These are phyloP conservation scores for Carterocephalus palaemon DNA, from an alignment of 2,888 invertebrate species.

Conservation along the genomic window DNA sequence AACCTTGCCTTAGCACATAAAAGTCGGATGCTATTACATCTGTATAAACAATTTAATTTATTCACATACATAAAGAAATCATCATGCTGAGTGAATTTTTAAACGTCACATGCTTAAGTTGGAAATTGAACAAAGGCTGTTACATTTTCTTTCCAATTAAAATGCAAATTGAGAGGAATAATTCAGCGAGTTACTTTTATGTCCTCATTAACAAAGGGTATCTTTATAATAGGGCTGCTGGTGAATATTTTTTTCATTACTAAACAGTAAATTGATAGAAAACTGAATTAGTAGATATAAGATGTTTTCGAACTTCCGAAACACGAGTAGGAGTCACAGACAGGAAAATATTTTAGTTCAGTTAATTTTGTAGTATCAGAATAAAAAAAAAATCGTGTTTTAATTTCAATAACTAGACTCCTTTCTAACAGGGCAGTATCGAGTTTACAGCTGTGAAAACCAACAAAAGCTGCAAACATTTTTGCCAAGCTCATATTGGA, in stretches of 20 bases:
- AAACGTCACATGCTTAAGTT: conserved; percentile 15
- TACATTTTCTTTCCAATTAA: conserved; percentile 59
- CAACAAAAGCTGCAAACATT: conserved; percentile 5
- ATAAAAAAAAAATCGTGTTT: too few relatives aligned
- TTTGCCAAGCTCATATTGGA: conserved; percentile 2
- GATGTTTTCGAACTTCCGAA: too few relatives aligned
- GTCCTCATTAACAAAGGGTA: conserved; percentile 47
- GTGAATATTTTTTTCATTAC: conserved; percentile 1
- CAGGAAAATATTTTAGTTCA: too few relatives aligned
- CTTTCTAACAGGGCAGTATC: too few relatives aligned
- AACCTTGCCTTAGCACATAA: too few relatives aligned
- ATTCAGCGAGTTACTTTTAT: conserved; percentile 58
- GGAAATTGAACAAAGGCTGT: conserved; percentile 28
- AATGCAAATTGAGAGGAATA: conserved; percentile 62
- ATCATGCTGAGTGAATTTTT: conserved; percentile 8
- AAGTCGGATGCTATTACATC: too few relatives aligned
- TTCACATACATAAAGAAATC: neutral
- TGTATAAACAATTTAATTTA: conserved; percentile 4
- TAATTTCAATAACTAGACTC: too few relatives aligned
- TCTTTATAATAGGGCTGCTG: neutral
- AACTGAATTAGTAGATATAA: too few relatives aligned
- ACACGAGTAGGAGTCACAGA: too few relatives aligned
- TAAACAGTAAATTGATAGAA: too few relatives aligned
- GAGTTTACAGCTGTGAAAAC: neutral
- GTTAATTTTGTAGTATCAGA: too few relatives aligned